Conservation (phyloP, 1,140 invertebrate species). For the Diachasma alloeum region DNA sequence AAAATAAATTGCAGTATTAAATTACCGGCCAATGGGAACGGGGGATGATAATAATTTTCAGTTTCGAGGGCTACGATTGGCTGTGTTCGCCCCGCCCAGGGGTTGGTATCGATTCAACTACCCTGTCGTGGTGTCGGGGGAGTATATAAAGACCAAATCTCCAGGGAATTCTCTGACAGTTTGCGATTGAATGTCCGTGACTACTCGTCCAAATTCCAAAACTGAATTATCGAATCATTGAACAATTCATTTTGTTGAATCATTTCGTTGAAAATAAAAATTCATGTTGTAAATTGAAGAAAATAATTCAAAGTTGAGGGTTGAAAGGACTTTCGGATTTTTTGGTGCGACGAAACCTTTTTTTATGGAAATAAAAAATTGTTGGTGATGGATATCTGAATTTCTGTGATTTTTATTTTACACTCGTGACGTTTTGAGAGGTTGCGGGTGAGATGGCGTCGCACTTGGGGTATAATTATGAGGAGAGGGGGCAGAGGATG, state of each 20-base stretch:
- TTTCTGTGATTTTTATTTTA: constrained; percentile 4
- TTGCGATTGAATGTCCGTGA: constrained; percentile 22
- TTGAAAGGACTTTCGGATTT: background rate
- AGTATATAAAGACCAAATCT: constrained; percentile 53
- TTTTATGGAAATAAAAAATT: background rate
- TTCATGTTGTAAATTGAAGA: too few species aligned
- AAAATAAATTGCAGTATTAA: constrained; percentile 48
- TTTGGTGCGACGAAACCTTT: background rate
- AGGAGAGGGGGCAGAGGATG: constrained; percentile 55
- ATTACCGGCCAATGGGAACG: constrained; percentile 44
- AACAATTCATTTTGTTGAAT: too few species aligned
- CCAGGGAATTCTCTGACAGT: constrained; percentile 48
- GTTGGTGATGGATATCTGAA: background rate
- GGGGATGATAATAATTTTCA: constrained; percentile 38
- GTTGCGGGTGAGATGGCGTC: constrained; percentile 43
- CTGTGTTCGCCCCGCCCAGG: constrained; percentile 49
- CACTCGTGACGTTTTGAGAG: constrained; percentile 18
- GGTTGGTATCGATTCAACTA: constrained; percentile 55
- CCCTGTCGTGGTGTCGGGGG: constrained; percentile 9
- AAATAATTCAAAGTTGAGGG: too few species aligned
- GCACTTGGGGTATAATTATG: constrained; percentile 57
- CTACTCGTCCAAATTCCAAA: background rate
- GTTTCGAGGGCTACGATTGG: constrained; percentile 41
- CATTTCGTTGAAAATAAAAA: background rate
- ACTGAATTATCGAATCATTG: background rate